Evolutionary conservation across 2,113 vertebrate species (phyloP), one percentile per base, ranked within the genome.

Genomic region (western clawed frog (Xenopus tropicalis)): DNA sequence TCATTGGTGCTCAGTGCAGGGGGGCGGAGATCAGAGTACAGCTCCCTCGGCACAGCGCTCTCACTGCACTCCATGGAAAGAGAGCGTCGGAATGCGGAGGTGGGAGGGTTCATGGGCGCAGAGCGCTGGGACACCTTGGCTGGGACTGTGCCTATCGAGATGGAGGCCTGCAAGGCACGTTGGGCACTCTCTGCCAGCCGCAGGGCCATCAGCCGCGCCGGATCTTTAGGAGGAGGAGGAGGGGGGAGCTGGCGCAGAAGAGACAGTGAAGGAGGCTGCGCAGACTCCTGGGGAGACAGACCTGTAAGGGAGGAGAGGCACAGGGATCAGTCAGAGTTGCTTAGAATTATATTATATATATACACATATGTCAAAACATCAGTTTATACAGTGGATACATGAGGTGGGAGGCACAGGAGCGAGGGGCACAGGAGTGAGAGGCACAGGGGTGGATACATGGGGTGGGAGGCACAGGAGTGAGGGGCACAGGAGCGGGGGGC

Each of bases 131-230:
- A 52, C 4, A 37, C 46, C 22, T 71, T 67, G 72, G 82, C 14
- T 78, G 79, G 80, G 82, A 85, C 37, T 69, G 84, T 61, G 80
- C 83, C 57, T 67, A 79, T 58, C 71, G 78, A 64, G 22, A 62
- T 69, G 14, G 68, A 66, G 4, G 80, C 84, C 80, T 90, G 88
- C 37, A 88, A 82, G 8, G 88, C 91, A 71, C 88, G 88, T 81
- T 92, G 91, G 56, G 91, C 91, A 43, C 85, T 90, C 81, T 92
- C 91, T 11, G 89, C 88, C 77, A 93, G 83, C 29, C 87, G 90
- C 61, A 93, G 78, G 4, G 91, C 91, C 91, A 93, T 92, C 62
- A 92, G 83, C 1, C 91, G 87, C 6, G 91, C 91, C 44, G 91
- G 89, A 72, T 93, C 90, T 71, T 93, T 92, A 16, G 91, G 91